phyloP scores from a whole-genome alignment of 2,888 invertebrate genomes.

The Dynastes hyllus region DNA sequence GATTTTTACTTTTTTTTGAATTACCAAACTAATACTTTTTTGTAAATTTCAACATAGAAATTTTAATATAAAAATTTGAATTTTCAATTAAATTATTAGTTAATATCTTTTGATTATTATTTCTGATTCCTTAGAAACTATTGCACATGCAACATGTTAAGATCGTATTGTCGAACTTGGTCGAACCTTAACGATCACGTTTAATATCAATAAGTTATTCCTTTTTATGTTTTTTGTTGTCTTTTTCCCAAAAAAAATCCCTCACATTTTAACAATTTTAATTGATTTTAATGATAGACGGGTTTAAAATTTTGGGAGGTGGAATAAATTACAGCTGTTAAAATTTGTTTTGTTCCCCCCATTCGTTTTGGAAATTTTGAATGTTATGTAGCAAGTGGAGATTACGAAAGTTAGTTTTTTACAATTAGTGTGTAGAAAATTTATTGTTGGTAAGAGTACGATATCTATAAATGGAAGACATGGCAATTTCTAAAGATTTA shows the following conservation, averaged over 20 bases:
- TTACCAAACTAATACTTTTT: background rate
- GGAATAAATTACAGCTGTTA: background rate
- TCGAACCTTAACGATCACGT: conserved; percentile 47
- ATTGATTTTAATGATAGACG: conserved; percentile 3
- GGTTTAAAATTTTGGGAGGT: background rate
- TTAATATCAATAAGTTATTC: conserved; percentile 49
- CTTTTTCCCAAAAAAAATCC: conserved; percentile 14
- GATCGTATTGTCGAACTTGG: conserved; percentile 48
- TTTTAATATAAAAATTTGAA: background rate
- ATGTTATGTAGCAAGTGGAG: conserved; percentile 46
- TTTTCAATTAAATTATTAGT: conserved; percentile 47
- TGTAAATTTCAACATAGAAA: background rate
- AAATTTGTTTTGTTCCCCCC: too few species aligned
- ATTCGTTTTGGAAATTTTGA: too few species aligned
- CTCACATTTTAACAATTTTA: background rate
- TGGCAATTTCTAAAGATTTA: conserved; percentile 68
- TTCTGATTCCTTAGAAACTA: conserved; percentile 20
- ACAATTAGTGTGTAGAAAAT: conserved; percentile 30
- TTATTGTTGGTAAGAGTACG: conserved; percentile 34
- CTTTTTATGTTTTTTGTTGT: conserved; percentile 36
- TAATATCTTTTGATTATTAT: conserved; percentile 16
- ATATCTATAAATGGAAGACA: conserved; percentile 62
- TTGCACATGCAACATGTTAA: conserved; percentile 39
- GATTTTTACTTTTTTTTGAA: background rate
- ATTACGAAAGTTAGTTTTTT: conserved; percentile 52